Evolutionary conservation across 2,797 vertebrate genomes (phyloP).

Genomic region (Cichlasoma orientale): DNA sequence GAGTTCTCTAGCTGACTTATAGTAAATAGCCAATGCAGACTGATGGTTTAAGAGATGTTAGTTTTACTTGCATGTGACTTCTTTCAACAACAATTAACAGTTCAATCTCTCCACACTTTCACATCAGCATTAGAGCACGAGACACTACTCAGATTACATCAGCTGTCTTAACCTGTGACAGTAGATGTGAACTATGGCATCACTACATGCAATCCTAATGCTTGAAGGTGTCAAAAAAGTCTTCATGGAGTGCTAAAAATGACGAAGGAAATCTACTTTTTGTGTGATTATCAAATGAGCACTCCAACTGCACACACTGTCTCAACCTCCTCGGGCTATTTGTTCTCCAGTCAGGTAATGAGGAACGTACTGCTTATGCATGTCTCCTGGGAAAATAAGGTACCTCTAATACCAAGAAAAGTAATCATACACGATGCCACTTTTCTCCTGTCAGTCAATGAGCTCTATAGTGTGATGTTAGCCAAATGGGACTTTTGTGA

Average conservation of each 20-base stretch:
- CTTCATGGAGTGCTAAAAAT: neutral
- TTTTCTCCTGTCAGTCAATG: constrained; percentile 17
- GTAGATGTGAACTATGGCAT: neutral
- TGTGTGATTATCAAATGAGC: neutral
- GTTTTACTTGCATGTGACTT: neutral
- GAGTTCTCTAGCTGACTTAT: neutral
- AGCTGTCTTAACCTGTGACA: neutral
- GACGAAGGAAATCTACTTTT: neutral
- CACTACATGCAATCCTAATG: neutral
- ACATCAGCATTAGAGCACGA: neutral
- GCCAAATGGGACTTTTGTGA: constrained; percentile 46
- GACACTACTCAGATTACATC: neutral
- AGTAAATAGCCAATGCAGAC: neutral
- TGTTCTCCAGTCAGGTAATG: constrained; percentile 54
- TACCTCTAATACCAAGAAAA: constrained; percentile 33
- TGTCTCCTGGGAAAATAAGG: constrained; percentile 5
- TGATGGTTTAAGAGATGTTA: too few relatives aligned
- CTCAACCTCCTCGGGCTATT: constrained; percentile 28
- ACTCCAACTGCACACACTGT: constrained; percentile 9
- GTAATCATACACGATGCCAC: constrained; percentile 40
- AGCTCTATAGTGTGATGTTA: constrained; percentile 17
- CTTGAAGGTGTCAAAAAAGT: neutral
- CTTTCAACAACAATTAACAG: neutral
- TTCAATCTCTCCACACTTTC: neutral
- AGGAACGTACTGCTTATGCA: constrained; percentile 18